A percentile compares a stretch with the other conserved stretches of the same genome.
phyloP scores from a whole-genome alignment of 2,113 vertebrate species.

The Nothobranchius furzeri region DNA sequence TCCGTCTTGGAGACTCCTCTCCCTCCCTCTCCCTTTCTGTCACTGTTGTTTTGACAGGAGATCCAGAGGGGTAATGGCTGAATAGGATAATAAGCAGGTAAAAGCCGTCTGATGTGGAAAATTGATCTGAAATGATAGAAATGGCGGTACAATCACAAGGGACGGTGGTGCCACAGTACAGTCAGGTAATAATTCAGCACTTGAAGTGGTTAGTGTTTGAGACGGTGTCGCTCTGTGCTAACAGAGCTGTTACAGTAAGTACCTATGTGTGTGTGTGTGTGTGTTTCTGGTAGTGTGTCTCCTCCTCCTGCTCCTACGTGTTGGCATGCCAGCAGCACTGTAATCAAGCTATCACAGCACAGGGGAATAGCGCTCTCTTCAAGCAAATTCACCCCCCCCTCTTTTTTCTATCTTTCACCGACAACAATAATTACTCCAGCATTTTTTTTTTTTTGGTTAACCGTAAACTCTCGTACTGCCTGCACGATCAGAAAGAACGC shows the following conservation, averaged over 20 bases:
- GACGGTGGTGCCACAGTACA: constrained; percentile 14
- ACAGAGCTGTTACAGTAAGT: constrained; percentile 39
- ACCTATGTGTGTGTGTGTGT: constrained; percentile 7
- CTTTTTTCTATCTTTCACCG: constrained; percentile 76
- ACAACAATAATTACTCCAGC: constrained; percentile 96
- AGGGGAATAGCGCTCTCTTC: constrained; percentile 88
- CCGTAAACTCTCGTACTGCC: constrained; percentile 84
- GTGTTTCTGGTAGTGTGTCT: not conserved
- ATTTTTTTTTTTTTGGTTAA: constrained; percentile 90
- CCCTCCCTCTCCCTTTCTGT: constrained; percentile 7
- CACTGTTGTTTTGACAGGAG: constrained; percentile 38
- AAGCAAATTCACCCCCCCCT: constrained; percentile 84
- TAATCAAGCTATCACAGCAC: constrained; percentile 94
- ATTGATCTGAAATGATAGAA: constrained; percentile 67
- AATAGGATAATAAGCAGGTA: constrained; percentile 67
- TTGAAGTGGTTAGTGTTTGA: constrained; percentile 57
- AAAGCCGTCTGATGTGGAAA: constrained; percentile 67
- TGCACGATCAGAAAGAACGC: constrained; percentile 83
- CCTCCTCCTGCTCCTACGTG: constrained; percentile 29
- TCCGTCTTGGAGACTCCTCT: constrained; percentile 14
- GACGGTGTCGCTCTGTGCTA: constrained; percentile 34
- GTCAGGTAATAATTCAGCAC: constrained; percentile 52
- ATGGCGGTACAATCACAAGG: constrained; percentile 59
- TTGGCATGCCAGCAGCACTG: constrained; percentile 86
- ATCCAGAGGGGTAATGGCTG: constrained; percentile 47